Percentiles rank a stretch among this genome's conserved stretches.
Evolutionary conservation across 2,888 invertebrate genomes (phyloP).

Genomic region (Sinelater perroti): DNA sequence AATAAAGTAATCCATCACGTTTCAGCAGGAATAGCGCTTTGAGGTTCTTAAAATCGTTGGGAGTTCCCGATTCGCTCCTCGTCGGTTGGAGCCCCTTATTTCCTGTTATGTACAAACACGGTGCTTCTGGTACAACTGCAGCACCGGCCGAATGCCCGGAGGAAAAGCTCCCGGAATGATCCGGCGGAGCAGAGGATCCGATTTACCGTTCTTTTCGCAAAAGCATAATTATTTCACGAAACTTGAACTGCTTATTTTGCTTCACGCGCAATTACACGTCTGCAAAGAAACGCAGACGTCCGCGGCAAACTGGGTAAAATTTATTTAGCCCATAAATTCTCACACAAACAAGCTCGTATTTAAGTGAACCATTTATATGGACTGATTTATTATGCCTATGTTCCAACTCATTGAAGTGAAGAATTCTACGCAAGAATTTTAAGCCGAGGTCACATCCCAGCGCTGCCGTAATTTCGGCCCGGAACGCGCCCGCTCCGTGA

Average conservation of each 20-base stretch:
- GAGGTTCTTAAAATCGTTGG: no score
- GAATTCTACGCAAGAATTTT: constrained; percentile 37
- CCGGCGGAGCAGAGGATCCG: neutral
- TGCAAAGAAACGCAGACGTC: constrained; percentile 26
- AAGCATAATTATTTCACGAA: constrained; percentile 17
- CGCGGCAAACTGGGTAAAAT: constrained; percentile 37
- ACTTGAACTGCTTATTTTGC: constrained; percentile 20
- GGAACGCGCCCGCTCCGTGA: neutral
- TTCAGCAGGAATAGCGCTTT: no score
- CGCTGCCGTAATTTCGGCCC: constrained; percentile 14
- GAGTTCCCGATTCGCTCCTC: no score
- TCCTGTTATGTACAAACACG: no score
- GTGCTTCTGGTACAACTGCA: no score
- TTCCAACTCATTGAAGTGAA: constrained; percentile 39
- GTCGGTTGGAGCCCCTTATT: no score
- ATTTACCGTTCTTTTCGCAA: neutral
- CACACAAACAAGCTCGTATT: constrained; percentile 43
- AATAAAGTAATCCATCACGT: no score
- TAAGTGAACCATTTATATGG: constrained; percentile 43
- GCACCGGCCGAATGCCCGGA: no score
- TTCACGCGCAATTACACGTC: constrained; percentile 29
- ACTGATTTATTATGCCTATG: constrained; percentile 37
- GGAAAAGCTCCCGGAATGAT: no score
- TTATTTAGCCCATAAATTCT: constrained; percentile 43
- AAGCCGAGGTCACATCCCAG: constrained; percentile 34